phyloP scores from a whole-genome alignment of 2,113 vertebrate species.

The Nothoprocta pentlandii region DNA sequence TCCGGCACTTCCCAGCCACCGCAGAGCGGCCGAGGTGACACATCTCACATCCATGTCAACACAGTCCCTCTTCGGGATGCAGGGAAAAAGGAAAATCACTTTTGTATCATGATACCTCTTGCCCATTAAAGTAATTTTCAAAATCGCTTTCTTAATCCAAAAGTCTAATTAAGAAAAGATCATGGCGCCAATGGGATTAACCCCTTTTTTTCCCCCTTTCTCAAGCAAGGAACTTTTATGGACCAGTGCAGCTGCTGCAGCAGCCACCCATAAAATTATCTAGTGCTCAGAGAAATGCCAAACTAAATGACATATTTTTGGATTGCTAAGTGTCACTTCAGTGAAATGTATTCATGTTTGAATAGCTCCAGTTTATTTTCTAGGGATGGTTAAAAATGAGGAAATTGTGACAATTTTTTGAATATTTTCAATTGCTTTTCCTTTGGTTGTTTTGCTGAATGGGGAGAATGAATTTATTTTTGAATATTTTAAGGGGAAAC shows the following conservation, averaged over 20 bases:
- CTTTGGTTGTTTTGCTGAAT: constrained; percentile 46
- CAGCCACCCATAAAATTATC: constrained; percentile 47
- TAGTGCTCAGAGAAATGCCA: constrained; percentile 43
- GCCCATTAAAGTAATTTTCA: background rate
- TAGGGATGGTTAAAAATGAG: constrained; percentile 49
- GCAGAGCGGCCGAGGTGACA: background rate
- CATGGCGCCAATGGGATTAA: background rate
- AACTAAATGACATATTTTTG: constrained; percentile 68
- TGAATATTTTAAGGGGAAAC: background rate
- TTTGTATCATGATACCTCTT: background rate
- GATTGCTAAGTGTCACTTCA: constrained; percentile 67
- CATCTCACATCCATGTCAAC: background rate
- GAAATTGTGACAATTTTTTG: constrained; percentile 51
- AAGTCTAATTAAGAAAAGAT: background rate
- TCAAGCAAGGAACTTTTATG: background rate
- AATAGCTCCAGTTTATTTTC: constrained; percentile 60
- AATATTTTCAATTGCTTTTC: constrained; percentile 28
- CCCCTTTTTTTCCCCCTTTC: background rate
- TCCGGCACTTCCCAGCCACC: background rate
- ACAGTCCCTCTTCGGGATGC: background rate
- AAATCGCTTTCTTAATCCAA: background rate
- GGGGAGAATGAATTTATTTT: constrained; percentile 11
- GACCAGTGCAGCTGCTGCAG: constrained; percentile 54
- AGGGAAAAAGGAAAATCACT: background rate
- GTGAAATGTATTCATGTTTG: constrained; percentile 47